Conservation (phyloP, 2,797 vertebrate species). For the Fringilla coelebs region DNA sequence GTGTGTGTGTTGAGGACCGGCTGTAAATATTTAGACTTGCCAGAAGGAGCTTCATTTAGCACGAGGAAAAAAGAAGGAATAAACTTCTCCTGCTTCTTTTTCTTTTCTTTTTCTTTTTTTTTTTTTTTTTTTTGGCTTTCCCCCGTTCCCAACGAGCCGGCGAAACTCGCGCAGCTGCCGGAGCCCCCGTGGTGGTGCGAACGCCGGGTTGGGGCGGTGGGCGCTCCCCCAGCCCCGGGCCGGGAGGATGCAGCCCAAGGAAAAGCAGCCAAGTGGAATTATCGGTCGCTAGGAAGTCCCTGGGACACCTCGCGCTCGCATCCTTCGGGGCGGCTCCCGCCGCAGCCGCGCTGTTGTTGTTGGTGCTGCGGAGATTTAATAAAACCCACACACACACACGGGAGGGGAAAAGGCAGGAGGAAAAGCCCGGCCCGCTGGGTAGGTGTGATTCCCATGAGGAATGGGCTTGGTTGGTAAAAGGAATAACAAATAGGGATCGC, state of each 20-base stretch:
- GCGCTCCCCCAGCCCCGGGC: not conserved
- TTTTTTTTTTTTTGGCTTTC: not conserved
- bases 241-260: not conserved
- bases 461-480: not conserved
- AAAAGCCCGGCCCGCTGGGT: not conserved
- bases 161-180: not conserved
- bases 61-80: not conserved
- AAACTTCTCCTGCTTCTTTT: not conserved
- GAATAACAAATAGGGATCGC: not conserved
- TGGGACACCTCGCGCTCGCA: not conserved
- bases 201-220: not conserved
- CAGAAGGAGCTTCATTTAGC: not conserved
- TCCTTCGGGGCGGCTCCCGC: not conserved
- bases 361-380: not conserved
- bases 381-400: not conserved
- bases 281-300: slow-evolving; percentile 14
- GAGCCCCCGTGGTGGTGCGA: not conserved
- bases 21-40: slow-evolving; percentile 48
- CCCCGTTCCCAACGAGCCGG: not conserved
- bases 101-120: not conserved
- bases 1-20: not conserved
- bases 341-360: not conserved
- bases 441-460: not conserved
- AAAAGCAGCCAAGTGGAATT: slow-evolving; percentile 43
- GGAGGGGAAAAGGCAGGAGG: not conserved